Evolutionary conservation across 2,888 invertebrate species (phyloP).

Genomic region (Ectemnius lituratus): DNA sequence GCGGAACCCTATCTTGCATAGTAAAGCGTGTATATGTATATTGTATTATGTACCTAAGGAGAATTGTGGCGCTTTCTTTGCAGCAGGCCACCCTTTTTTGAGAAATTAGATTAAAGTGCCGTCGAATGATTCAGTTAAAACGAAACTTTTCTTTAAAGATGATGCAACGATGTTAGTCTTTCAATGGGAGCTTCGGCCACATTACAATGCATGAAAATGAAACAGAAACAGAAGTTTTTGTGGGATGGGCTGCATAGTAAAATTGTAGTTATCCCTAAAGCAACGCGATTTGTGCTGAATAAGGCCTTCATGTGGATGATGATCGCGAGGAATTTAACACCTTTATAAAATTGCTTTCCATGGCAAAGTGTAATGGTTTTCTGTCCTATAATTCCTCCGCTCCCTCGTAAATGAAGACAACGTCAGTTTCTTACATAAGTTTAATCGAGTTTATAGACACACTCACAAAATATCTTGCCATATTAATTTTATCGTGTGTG

Average conservation of each 20-base stretch:
- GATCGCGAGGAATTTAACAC: slow-evolving; percentile 52
- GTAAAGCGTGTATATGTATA: not conserved
- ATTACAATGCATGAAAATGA: no score
- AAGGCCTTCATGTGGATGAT: slow-evolving; percentile 55
- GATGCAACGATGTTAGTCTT: no score
- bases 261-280: slow-evolving; percentile 47
- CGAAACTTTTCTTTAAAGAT: no score
- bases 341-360: slow-evolving; percentile 52
- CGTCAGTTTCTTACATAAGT: slow-evolving; percentile 51
- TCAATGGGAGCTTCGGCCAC: no score
- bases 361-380: not conserved
- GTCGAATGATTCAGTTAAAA: no score
- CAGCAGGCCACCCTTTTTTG: no score
- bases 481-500: slow-evolving; percentile 54
- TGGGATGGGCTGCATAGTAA: slow-evolving; percentile 35
- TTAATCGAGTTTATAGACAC: slow-evolving; percentile 62
- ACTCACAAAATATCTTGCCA: slow-evolving; percentile 64
- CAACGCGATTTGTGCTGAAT: slow-evolving; percentile 47
- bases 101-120: no score
- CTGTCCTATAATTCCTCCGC: slow-evolving; percentile 28
- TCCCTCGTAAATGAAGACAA: slow-evolving; percentile 49
- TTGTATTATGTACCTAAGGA: no score
- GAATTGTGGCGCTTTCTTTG: no score
- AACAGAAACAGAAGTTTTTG: not conserved
- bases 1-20: not conserved